A percentile compares a stretch with the other conserved stretches of the same genome.
Evolutionary conservation across 2,797 vertebrate species (phyloP).

Genomic region (Antrozous pallidus): DNA sequence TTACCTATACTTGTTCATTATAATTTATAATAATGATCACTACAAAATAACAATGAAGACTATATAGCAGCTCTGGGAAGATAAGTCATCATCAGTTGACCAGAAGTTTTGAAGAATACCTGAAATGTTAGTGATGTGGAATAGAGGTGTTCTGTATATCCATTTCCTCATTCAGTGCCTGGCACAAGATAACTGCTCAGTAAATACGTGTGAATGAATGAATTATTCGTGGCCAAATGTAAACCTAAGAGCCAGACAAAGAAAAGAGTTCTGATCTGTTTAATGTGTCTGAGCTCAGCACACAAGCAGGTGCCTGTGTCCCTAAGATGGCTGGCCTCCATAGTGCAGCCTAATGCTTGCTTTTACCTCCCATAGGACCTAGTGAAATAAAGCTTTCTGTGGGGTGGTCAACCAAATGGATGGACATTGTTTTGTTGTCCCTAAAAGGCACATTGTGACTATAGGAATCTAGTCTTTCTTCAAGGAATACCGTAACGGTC

Average conservation of each 20-base stretch:
- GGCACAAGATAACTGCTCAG: neutral
- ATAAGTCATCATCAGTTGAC: neutral
- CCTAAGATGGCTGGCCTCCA: accelerated
- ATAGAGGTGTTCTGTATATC: neutral
- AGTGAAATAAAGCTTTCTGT: neutral
- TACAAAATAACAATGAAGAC: neutral
- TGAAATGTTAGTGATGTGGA: neutral
- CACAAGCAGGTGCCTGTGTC: accelerated
- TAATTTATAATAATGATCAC: neutral
- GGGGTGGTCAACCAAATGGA: neutral
- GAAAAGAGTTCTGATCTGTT: neutral
- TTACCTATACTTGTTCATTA: neutral
- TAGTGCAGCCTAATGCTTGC: neutral
- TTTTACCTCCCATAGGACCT: neutral
- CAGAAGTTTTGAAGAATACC: neutral
- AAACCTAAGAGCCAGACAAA: neutral
- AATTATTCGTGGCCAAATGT: neutral
- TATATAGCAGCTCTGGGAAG: neutral
- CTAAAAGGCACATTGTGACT: neutral
- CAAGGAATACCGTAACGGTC: neutral
- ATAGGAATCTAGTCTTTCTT: neutral
- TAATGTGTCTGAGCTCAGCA: neutral
- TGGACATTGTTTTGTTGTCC: neutral
- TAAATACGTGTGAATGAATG: neutral
- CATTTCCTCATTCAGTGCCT: neutral